Evolutionary conservation across 2,113 vertebrate species (phyloP), one percentile per base, ranked within the genome.

Genomic region (Ahaetulla prasina): DNA sequence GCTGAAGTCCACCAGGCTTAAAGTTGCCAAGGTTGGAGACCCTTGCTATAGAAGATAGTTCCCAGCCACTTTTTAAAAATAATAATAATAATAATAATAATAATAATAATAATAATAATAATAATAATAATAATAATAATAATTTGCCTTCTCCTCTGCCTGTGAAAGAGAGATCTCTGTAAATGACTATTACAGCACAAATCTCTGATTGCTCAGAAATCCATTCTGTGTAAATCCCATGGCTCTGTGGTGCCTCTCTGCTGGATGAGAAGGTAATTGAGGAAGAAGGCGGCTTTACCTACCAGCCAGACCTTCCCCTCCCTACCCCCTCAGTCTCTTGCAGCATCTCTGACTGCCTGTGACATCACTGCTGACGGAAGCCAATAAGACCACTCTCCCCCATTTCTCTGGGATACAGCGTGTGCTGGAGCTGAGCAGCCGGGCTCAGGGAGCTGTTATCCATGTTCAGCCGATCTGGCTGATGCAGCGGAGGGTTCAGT

Each of bases 361-460:
- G 92, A 92, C 92, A 86, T 92, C 92, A 92, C 22, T 89, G 60
- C 53, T 63, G 88, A 39, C 88, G 86, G 88, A 53, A 90, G 88
- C 92, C 92, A 92, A 92, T 92, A 52, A 86, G 92, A 52, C 74
- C 45, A 35, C 12, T 54, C 68, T 84, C 27, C 22, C 43, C 45
- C 35, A n/a, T 47, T 39, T 27, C 74, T 85, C 35, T 60, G 2
- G 30, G 49, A 89, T n/a, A 89, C 54, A 49, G 39, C 1, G 8
- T 52, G 53, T 45, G 87, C 52, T 18, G 88, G 88, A 92, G 92
- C 88, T 39, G 88, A 90, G 80, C 92, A 85, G 68, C 74, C 92
- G 3, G 54, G 92, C 54, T 54, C 50, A 50, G 54, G 8, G 23
- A 86, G 80, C 88, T 43, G 74, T 85, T 89, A 63, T 92, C 92